phyloP scores from a whole-genome alignment of 1,140 invertebrate species.

The Lepidotrigona ventralis region DNA sequence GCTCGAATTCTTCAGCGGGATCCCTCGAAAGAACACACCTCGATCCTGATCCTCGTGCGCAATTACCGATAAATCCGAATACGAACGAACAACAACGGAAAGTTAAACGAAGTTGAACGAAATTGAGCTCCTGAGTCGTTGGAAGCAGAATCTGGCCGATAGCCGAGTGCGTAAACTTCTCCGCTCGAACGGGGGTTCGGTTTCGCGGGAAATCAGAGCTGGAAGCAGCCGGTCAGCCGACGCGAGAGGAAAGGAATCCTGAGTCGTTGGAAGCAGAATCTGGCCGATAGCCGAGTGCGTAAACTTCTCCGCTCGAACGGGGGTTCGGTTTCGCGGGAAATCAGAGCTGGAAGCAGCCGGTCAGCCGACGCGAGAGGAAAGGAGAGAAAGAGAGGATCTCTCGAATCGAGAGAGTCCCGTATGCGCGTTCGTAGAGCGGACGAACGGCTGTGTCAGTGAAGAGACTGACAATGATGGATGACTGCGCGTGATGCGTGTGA shows the following conservation, averaged over 20 bases:
- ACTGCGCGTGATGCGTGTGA: constrained; percentile 76
- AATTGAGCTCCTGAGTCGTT: neutral
- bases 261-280: neutral
- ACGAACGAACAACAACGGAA: too few species aligned
- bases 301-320: neutral
- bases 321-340: constrained; percentile 34
- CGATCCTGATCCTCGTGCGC: neutral
- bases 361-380: neutral
- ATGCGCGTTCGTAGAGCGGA: constrained; percentile 54
- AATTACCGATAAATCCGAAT: neutral
- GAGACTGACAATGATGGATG: constrained; percentile 79
- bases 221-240: neutral
- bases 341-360: constrained; percentile 20
- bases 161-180: neutral
- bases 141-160: neutral
- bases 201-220: constrained; percentile 42
- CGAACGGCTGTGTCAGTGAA: constrained; percentile 67
- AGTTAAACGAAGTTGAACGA: neutral
- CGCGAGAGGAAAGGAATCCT: neutral
- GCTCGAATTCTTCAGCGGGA: too few species aligned
- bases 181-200: neutral
- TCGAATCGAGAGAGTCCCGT: constrained; percentile 60
- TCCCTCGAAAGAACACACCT: neutral
- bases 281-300: neutral
- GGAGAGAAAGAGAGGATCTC: neutral